Evolutionary conservation across 2,888 invertebrate species (phyloP), one percentile per base, ranked within the genome.

Genomic region (Rosalia funebris): DNA sequence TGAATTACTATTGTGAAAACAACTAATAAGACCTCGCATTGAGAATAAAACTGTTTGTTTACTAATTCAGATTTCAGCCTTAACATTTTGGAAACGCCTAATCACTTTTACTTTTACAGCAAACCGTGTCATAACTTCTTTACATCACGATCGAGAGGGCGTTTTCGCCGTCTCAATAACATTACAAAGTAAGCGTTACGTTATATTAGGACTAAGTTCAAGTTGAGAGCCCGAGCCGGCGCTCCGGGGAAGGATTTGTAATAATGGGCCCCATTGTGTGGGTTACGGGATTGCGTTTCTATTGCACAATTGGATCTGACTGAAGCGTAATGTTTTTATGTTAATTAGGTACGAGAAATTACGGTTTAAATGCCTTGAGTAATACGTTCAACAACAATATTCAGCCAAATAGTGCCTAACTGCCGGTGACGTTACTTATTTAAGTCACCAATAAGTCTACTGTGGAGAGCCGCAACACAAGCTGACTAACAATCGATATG

Each of bases 91-190:
- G 34, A 5, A n/a, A 34, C 34, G 34, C 34, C 34, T 11, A 34
- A 34, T 34, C 34, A 34, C 34, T 34, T 34, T 34, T 34, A 34
- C 34, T 34, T 34, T 34, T 34, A 34, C 34, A n/a, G 10, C 7
- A n/a, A n/a, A 34, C 10, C 34, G 11, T 34, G 34, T 34, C 34
- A 11, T n/a, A 25, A 25, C 25, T 34, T 2, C 11, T 34, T 34
- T 34, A n/a, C 7, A 34, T 34, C 34, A n/a, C 10, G 7, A 11
- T 34, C 11, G 34, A 34, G 11, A 34, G 34, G 34, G 34, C 34
- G 34, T 34, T 34, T 34, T 34, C 34, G 3, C 34, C 11, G 11
- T 3, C 11, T 34, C 34, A 34, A 34, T 34, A 34, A n/a, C 34
- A n/a, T 34, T 34, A 34, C 34, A 7, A 11, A 34, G 25, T 34